phyloP scores from a whole-genome alignment of 1,140 invertebrate genomes.

The Caenorhabditis elegans region DNA sequence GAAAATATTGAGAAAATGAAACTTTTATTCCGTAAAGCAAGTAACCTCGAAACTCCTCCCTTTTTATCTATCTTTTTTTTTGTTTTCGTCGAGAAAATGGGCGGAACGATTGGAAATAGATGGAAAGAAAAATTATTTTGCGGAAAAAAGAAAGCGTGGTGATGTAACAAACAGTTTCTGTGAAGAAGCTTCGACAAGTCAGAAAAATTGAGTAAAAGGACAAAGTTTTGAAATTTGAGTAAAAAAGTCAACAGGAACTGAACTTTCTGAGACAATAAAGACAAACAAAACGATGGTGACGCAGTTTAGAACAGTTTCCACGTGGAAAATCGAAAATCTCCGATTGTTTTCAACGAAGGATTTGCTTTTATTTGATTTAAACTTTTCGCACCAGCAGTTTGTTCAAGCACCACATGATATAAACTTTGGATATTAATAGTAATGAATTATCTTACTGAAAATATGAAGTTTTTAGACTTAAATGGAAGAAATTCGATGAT shows the following conservation, averaged over 20 bases:
- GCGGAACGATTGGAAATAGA: neutral
- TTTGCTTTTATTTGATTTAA: neutral
- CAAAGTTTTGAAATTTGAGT: neutral
- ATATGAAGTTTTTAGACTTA: no score
- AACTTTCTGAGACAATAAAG: neutral
- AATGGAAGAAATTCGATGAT: no score
- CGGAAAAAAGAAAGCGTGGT: neutral
- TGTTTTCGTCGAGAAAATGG: neutral
- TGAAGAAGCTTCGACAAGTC: neutral
- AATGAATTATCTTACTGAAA: no score
- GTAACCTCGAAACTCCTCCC: neutral
- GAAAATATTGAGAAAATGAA: neutral
- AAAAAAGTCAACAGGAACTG: neutral
- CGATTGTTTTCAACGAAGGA: no score
- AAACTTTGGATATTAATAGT: no score
- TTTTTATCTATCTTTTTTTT: neutral
- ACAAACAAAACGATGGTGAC: neutral
- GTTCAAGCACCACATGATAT: no score
- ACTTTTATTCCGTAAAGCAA: neutral
- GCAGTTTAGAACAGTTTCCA: neutral
- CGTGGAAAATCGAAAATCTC: neutral
- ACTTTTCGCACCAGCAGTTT: no score
- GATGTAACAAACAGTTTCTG: neutral
- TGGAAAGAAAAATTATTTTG: neutral
- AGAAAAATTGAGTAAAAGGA: neutral